phyloP scores from a whole-genome alignment of 2,113 vertebrate species.

The Ochotona curzoniae region DNA sequence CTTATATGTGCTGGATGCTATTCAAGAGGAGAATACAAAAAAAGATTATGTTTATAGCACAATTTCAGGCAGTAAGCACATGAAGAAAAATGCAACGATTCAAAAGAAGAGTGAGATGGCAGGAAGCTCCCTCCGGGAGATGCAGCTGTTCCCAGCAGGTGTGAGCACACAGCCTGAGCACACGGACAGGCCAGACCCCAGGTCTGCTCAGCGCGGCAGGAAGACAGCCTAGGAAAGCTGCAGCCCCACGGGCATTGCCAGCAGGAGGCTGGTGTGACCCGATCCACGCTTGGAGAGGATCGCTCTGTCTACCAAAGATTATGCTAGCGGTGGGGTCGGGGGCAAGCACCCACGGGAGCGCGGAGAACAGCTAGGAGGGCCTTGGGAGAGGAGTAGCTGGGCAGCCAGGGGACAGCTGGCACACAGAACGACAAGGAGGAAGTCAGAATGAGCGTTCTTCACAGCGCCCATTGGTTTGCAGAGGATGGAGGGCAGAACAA shows the following conservation, averaged over 20 bases:
- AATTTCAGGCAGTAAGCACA: background rate
- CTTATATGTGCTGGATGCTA: background rate
- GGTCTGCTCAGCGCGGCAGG: background rate
- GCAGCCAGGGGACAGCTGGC: background rate
- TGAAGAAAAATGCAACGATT: background rate
- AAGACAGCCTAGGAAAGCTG: background rate
- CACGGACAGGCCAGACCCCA: background rate
- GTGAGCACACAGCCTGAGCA: background rate
- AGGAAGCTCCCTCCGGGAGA: background rate
- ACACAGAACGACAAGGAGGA: background rate
- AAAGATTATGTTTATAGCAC: background rate
- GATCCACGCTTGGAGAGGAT: background rate
- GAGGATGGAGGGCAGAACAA: too few species aligned
- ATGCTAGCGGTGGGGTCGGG: background rate
- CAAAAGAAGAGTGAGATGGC: background rate
- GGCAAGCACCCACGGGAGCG: too few species aligned
- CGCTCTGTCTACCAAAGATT: too few species aligned
- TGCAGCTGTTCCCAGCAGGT: too few species aligned
- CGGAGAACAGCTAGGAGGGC: background rate
- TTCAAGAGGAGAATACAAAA: background rate
- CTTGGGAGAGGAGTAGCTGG: background rate
- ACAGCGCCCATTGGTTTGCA: too few species aligned
- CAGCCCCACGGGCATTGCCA: background rate
- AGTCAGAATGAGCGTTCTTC: background rate
- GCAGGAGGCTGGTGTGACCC: background rate